Base-by-base conservation (phyloP, 1,140 invertebrate genomes). In the Yoshiicerus persimilis region DNA sequence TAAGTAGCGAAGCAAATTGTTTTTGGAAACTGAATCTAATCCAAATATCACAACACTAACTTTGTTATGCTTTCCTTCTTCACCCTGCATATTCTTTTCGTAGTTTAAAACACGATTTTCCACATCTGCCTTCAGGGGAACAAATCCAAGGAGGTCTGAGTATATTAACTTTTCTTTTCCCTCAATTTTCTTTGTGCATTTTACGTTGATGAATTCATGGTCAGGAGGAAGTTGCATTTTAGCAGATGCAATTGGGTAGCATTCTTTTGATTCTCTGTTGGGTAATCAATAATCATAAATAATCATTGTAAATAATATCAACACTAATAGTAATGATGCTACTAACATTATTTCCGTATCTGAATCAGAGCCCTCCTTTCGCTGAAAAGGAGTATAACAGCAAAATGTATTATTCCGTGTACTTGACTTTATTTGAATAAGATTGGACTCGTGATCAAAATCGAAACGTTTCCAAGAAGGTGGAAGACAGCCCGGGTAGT, bases 1-100 rank as follows among this genome's bases (percentile, higher is more conserved):
- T 95, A 98, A 96, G 88, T 96, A 96, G 11, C 97, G 94, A 66
- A 96, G 94, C 86, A 97, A 95, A 92, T 98, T 97, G 70, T 97
- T 93, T 70, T 96, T 94, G 0, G 97, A 98, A 1, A n/a, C n/a
- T n/a, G n/a, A n/a, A n/a, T n/a, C n/a, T n/a, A n/a, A n/a, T n/a
- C n/a, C n/a, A n/a, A n/a, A 98, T 11, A 98, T 93, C 34, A 98
- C 93, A 0, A 98, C 93, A 89, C 95, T 96, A 3, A 25, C 23
- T 2, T n/a, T 4, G 2, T 64, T 64, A n/a, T 66, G 9, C 2
- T n/a, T n/a, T 66, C 10, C 3, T 16, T 66, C 4, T 4, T 25
- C 62, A n/a, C 20, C 3, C 20, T 66, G 20, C 9, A 10, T 8
- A 11, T 4, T 5, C 5, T 64, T 64, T 41, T 41, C 39, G 20